Evolutionary conservation across 1,140 invertebrate genomes (phyloP).

Genomic region (Calliopsis andreniformis): DNA sequence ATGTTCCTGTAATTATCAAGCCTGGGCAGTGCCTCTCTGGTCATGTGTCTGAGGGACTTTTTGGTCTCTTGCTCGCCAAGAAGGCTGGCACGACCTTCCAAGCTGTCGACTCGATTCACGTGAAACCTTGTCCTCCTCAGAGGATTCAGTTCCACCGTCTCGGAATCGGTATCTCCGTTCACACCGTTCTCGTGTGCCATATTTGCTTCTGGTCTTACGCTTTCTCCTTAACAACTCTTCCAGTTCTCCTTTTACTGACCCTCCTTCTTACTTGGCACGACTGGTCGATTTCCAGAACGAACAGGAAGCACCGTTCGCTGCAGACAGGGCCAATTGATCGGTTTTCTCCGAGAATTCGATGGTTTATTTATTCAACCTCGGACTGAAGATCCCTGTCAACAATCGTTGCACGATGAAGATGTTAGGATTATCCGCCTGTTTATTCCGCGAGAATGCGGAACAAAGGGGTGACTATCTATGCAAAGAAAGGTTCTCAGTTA

Average conservation of each 20-base stretch:
- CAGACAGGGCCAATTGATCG: slow-evolving; percentile 16
- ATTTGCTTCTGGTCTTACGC: no score
- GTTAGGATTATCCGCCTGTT: not conserved
- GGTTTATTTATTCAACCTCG: slow-evolving; percentile 27
- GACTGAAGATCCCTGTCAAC: slow-evolving; percentile 22
- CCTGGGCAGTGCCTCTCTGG: slow-evolving; percentile 93
- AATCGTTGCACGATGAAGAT: not conserved
- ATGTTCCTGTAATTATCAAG: slow-evolving; percentile 97
- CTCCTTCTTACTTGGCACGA: not conserved
- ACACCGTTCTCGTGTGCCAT: slow-evolving; percentile 77
- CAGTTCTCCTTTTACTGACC: not conserved
- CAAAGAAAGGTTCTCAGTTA: no score
- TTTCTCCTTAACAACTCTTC: not conserved
- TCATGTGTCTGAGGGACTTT: slow-evolving; percentile 88
- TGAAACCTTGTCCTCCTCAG: slow-evolving; percentile 82
- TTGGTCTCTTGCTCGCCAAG: slow-evolving; percentile 78
- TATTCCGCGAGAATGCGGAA: no score
- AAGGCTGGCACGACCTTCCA: slow-evolving; percentile 78
- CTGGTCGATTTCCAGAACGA: no score
- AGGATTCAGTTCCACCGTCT: slow-evolving; percentile 75
- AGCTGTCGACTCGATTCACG: slow-evolving; percentile 83
- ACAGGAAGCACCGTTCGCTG: no score
- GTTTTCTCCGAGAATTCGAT: slow-evolving; percentile 35
- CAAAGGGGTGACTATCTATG: no score
- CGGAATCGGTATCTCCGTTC: slow-evolving; percentile 65